These are phyloP conservation scores for Plebejus melissa DNA, from an alignment of 2,888 invertebrate species.

Conservation along the genomic window DNA sequence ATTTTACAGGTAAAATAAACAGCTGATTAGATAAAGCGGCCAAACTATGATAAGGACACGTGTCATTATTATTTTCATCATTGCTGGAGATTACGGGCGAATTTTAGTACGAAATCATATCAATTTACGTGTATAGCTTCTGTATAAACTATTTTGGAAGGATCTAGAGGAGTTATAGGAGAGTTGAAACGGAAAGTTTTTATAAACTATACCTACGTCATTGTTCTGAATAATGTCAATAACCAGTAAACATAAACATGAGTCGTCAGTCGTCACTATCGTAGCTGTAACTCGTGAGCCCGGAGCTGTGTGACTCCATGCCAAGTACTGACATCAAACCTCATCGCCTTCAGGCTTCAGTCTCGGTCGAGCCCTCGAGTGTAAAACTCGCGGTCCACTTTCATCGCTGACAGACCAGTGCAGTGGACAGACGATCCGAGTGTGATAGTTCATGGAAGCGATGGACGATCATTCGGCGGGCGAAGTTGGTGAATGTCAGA, in stretches of 20 bases:
- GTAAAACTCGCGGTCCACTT: neutral
- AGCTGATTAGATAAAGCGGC: neutral
- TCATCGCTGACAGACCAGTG: neutral
- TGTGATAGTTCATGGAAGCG: slow-evolving; percentile 7
- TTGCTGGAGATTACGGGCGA: neutral
- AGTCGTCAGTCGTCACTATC: neutral
- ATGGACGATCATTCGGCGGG: slow-evolving; percentile 55
- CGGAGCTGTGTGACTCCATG: neutral
- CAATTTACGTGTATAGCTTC: neutral
- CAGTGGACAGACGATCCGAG: slow-evolving; percentile 1
- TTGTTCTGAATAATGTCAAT: neutral
- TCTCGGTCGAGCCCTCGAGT: neutral
- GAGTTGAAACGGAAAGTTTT: neutral
- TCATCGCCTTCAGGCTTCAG: neutral
- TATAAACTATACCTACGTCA: neutral
- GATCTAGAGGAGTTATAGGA: neutral
- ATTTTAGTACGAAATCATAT: neutral
- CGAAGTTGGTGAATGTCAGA: slow-evolving; percentile 56
- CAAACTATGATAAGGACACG: neutral
- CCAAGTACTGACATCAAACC: neutral
- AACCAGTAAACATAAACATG: neutral
- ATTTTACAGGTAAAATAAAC: neutral
- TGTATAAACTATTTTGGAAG: neutral
- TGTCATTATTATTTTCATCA: slow-evolving; percentile 6
- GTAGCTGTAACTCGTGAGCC: neutral